Evolutionary conservation across 2,797 vertebrate genomes (phyloP), one percentile per base, ranked within the genome.

Genomic region (Poecilia picta): DNA sequence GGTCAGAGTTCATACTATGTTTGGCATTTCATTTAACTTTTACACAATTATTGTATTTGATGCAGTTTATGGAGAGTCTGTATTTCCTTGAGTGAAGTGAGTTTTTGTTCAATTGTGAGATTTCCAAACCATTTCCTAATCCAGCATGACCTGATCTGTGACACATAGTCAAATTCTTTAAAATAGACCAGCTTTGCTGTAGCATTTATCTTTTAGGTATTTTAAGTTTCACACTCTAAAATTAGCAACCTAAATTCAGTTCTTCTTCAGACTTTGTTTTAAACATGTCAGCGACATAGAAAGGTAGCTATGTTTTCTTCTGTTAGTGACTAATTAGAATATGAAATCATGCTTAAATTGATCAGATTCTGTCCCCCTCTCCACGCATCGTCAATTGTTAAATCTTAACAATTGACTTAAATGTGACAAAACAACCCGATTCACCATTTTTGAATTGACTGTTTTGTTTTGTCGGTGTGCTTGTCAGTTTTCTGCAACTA

Each of bases 391-490:
- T 8, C 36, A 59, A 23, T 23, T 39, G 36, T 20, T 39, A 66
- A 36, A 66, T 66, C 18, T 36, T 23, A 23, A 23, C 8, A 39
- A 39, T 20, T n/a, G 1, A 36, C 18, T 41, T 43, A 43, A 43
- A 70, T 25, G 66, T 70, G 23, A 70, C 66, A 8, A 0, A 51
- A 73, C 41, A 72, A 36, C 74, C 59, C n/a, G 1, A 16, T 28
- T 74, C 28, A 5, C 15, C 23, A 4, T 43, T 70, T 83, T 75
- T 18, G 3, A 23, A 31, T 49, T 45, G 16, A 12, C 31, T 70
- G 23, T 62, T 64, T 0, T 33, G 43, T 83, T 45, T 75, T 25
- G 74, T 76, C 81, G 41, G 15, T 6, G 13, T 74, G 8, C 10
- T 10, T 77, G 8, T 45, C 13, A 46, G 31, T 72, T 41, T 53